Evolutionary conservation across 2,797 vertebrate species (phyloP), one percentile per base, ranked within the genome.

Genomic region (Yasuhikotakia modesta): DNA sequence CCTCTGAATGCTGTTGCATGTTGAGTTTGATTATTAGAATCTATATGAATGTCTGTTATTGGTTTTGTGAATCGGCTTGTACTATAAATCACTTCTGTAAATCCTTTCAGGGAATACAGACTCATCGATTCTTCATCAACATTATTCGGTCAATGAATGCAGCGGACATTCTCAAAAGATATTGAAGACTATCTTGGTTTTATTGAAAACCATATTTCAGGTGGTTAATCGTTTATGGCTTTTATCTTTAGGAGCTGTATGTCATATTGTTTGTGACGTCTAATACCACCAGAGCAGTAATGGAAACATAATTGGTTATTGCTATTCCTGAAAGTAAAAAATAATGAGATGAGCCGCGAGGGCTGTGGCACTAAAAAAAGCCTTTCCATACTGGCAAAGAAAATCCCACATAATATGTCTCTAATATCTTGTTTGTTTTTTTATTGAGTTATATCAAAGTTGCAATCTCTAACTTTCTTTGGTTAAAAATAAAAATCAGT

Each of bases 281-380:
- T 53, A 72, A 66, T 69, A 58, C 69, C 68, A 81, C 70, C 30
- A 63, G 27, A 70, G 52, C 64, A 14, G 53, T 68, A 67, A 81
- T 78, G 71, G 74, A 83, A 72, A 63, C 57, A 32, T 83, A 85
- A 86, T 83, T 83, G 83, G 75, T 60, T 82, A 84, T 84, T 82
- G 79, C 71, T 45, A 70, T 57, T 68, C 67, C 58, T 67, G 78
- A 83, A 82, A 72, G 78, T 76, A 52, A 67, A 22, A 66, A 68
- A 77, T 39, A 22, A 65, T 55, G 63, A 52, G 67, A 81, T 76
- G 53, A 75, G 70, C 39, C 10, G 39, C 39, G 2, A 43, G 39
- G 39, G 39, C 39, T 10, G 10, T 11, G 39, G 2, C 2, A 10
- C 10, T 43, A 43, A 43, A 2, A 10, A 60, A 68, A 11, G n/a